These are phyloP conservation scores for Takifugu ocellatus DNA, from an alignment of 2,797 vertebrate genomes.

Conservation along the genomic window DNA sequence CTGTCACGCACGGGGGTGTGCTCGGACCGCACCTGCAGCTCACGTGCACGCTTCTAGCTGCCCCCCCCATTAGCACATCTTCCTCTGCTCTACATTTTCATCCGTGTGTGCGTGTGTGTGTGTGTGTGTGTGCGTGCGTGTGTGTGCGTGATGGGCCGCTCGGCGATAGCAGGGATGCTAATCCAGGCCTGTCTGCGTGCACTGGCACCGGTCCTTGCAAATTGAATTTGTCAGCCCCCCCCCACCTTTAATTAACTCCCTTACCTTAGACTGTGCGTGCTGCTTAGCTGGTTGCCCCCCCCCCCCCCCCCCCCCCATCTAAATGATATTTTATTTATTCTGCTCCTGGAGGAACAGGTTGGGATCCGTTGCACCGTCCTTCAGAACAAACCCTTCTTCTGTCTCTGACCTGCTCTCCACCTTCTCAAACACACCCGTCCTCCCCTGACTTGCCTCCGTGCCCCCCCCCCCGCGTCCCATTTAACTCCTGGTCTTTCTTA, in stretches of 20 bases:
- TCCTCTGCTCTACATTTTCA: slow-evolving; percentile 33
- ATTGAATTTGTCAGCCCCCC: slow-evolving; percentile 64
- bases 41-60: slow-evolving; percentile 6
- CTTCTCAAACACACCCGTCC: background rate
- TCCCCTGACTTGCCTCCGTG: too few species aligned
- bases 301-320: slow-evolving; percentile 30
- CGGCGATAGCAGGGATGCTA: slow-evolving; percentile 68
- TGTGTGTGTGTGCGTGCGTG: slow-evolving; percentile 37
- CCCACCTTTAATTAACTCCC: slow-evolving; percentile 25
- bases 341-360: background rate
- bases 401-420: slow-evolving; percentile 33
- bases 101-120: too few species aligned
- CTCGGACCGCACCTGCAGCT: background rate
- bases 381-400: slow-evolving; percentile 18
- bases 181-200: slow-evolving; percentile 60
- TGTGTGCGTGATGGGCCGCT: slow-evolving; percentile 57
- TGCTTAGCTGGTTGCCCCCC: slow-evolving; percentile 32
- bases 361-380: background rate
- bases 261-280: slow-evolving; percentile 37
- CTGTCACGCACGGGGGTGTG: background rate
- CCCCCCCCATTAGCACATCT: slow-evolving; percentile 24
- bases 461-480: too few species aligned
- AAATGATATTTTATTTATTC: slow-evolving; percentile 17
- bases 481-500: too few species aligned
- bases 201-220: slow-evolving; percentile 49